These are phyloP conservation scores for Nicator chloris DNA, from an alignment of 2,113 vertebrate species.

Conservation along the genomic window DNA sequence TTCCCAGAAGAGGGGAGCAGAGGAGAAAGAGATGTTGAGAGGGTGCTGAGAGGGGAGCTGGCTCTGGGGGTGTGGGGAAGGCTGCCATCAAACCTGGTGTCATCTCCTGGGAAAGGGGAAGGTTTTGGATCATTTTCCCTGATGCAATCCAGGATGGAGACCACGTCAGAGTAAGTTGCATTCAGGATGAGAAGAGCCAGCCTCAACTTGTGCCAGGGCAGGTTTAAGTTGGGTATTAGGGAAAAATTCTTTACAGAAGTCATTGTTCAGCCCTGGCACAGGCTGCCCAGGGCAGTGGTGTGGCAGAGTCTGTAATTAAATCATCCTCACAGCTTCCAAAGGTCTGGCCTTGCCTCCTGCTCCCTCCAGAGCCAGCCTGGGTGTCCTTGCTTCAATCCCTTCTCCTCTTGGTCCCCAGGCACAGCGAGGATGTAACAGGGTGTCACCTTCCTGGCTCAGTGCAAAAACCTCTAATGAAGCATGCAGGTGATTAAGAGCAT, in stretches of 20 bases:
- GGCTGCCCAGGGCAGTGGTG: not conserved
- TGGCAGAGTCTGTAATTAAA: not conserved
- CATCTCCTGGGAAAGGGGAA: not conserved
- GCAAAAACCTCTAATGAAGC: not conserved
- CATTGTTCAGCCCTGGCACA: not conserved
- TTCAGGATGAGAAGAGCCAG: not conserved
- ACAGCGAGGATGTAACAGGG: not conserved
- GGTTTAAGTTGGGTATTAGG: not conserved
- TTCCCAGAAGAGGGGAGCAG: not conserved
- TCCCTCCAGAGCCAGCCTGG: not conserved
- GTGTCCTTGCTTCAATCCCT: not conserved
- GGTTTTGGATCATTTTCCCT: not conserved
- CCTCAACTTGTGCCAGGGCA: not conserved
- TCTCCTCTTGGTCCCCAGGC: not conserved
- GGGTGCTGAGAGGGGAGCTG: not conserved
- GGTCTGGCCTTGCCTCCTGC: not conserved
- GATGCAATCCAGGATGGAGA: not conserved
- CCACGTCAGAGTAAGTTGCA: fast-evolving
- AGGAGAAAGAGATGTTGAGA: not conserved
- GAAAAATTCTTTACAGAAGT: not conserved
- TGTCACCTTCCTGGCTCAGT: not conserved
- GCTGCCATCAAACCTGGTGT: not conserved
- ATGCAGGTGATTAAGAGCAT: not conserved
- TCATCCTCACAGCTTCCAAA: not conserved
- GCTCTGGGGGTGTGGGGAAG: not conserved